These are phyloP conservation scores for Epirrita christyi DNA, from an alignment of 2,888 invertebrate species.

Conservation along the genomic window DNA sequence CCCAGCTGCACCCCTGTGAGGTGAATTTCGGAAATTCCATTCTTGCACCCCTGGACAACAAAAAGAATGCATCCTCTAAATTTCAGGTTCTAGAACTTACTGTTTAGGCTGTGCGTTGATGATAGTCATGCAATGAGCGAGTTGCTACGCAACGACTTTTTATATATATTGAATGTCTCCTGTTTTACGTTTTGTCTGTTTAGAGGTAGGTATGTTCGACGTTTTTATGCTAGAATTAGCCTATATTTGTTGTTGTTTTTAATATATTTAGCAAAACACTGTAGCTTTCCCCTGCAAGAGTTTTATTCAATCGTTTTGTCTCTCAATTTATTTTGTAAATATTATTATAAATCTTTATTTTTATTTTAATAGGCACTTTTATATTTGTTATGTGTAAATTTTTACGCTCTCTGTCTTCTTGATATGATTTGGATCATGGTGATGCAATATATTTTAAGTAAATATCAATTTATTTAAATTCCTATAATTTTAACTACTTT, in stretches of 20 bases:
- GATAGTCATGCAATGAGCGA: too few species aligned
- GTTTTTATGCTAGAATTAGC: slow-evolving; percentile 21
- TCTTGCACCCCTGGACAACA: too few species aligned
- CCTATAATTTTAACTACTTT: slow-evolving; percentile 16
- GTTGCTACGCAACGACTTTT: too few species aligned
- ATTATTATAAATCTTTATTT: slow-evolving; percentile 16
- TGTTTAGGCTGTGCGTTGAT: too few species aligned
- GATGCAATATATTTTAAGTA: slow-evolving; percentile 12
- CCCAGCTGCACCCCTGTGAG: too few species aligned
- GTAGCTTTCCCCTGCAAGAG: slow-evolving; percentile 4
- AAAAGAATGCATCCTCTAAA: too few species aligned
- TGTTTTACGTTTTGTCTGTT: slow-evolving; percentile 8
- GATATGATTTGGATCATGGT: slow-evolving; percentile 11
- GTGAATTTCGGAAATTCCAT: too few species aligned
- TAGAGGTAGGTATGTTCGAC: slow-evolving; percentile 14
- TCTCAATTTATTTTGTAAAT: slow-evolving; percentile 16
- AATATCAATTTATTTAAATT: slow-evolving; percentile 16
- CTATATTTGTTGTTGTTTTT: slow-evolving; percentile 22
- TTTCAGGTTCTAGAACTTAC: too few species aligned
- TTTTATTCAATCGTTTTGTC: slow-evolving; percentile 13
- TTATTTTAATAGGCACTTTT: slow-evolving; percentile 17
- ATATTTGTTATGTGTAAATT: slow-evolving; percentile 19
- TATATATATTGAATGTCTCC: slow-evolving; percentile 6
- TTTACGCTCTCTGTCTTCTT: slow-evolving; percentile 27
- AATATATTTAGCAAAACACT: slow-evolving; percentile 1